These are phyloP conservation scores for Sitophilus oryzae DNA, from an alignment of 1,140 invertebrate genomes.

Conservation along the genomic window DNA sequence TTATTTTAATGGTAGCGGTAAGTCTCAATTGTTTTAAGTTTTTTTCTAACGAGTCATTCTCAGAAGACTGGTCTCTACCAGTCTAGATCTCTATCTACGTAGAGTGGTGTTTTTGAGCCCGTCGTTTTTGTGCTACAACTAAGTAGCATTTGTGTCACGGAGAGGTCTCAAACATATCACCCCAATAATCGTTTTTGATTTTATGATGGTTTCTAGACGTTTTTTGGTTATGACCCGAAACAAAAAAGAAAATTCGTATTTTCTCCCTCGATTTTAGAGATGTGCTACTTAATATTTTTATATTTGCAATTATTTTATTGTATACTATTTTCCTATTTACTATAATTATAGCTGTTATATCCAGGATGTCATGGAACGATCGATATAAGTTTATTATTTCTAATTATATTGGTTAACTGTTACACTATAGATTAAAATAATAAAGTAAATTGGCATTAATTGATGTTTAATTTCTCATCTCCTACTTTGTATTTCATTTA, in stretches of 20 bases:
- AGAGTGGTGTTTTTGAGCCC: too few relatives aligned
- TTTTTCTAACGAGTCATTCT: too few relatives aligned
- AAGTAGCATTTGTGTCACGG: background rate
- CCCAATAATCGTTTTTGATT: too few relatives aligned
- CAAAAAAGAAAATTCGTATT: too few relatives aligned
- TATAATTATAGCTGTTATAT: slow-evolving; percentile 19
- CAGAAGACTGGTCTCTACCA: too few relatives aligned
- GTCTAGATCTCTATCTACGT: too few relatives aligned
- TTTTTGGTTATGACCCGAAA: background rate
- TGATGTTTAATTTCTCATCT: background rate
- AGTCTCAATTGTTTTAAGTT: background rate
- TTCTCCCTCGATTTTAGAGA: too few relatives aligned
- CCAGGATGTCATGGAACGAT: background rate
- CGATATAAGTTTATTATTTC: background rate
- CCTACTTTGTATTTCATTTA: background rate
- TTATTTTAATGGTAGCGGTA: background rate
- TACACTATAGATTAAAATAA: background rate
- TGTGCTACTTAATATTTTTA: slow-evolving; percentile 22
- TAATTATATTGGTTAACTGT: background rate
- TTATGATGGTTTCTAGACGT: too few relatives aligned
- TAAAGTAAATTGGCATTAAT: background rate
- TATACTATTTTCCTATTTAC: slow-evolving; percentile 14
- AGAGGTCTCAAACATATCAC: too few relatives aligned
- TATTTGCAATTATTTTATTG: slow-evolving; percentile 15
- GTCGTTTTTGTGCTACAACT: background rate